Percentiles rank a stretch among this genome's conserved stretches.
phyloP scores from a whole-genome alignment of 2,888 invertebrate genomes.

The Dasysyrphus albostriatus region DNA sequence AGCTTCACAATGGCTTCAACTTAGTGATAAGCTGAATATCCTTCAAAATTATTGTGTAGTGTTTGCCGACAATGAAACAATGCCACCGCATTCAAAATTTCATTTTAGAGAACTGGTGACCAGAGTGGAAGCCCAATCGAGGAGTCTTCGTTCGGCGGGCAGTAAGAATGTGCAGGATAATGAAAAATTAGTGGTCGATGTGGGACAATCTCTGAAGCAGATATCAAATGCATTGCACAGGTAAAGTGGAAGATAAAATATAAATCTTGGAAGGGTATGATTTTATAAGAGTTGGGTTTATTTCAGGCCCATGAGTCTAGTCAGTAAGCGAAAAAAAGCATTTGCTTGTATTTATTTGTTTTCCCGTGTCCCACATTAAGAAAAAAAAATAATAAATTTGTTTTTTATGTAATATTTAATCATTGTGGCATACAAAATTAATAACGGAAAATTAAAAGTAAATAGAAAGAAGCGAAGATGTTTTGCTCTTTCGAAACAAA shows the following conservation, averaged over 20 bases:
- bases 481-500: conserved; percentile 12
- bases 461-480: conserved; percentile 19
- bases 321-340: conserved; percentile 72
- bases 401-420: conserved; percentile 45
- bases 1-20: conserved; percentile 90
- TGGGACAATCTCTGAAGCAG: conserved; percentile 85
- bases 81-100: conserved; percentile 94
- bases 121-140: conserved; percentile 88
- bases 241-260: conserved; percentile 79
- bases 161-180: conserved; percentile 89
- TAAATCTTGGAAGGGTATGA: conserved; percentile 10
- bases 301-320: conserved; percentile 60
- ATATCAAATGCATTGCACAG: conserved; percentile 84
- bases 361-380: conserved; percentile 43
- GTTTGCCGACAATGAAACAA: conserved; percentile 90
- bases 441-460: conserved; percentile 28
- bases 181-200: conserved; percentile 88
- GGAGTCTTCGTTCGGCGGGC: conserved; percentile 88
- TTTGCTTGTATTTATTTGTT: conserved; percentile 56
- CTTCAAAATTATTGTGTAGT: conserved; percentile 93
- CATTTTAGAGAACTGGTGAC: conserved; percentile 91
- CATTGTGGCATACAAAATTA: conserved; percentile 57
- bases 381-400: conserved; percentile 8
- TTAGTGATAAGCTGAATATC: conserved; percentile 92
- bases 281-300: conserved; percentile 29